Conservation (phyloP, 2,113 vertebrate genomes). For the Chionodraco myersi region DNA sequence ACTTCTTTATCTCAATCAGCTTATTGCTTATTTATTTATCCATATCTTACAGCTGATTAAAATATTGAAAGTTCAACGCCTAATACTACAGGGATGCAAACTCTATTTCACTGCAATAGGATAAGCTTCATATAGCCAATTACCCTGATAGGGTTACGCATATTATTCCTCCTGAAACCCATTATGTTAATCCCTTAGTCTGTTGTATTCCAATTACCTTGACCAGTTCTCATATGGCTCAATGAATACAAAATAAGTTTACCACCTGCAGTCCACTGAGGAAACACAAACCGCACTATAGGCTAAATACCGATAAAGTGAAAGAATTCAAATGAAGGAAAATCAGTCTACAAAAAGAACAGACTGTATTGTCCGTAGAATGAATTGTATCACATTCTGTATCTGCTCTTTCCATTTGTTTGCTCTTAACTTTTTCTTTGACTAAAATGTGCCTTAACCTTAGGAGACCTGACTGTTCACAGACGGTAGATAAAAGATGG, state of each 20-base stretch:
- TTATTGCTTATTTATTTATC: slow-evolving; percentile 9
- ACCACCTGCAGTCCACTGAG: slow-evolving; percentile 16
- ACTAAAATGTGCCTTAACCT: neutral
- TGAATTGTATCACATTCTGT: neutral
- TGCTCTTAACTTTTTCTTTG: neutral
- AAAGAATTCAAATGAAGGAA: slow-evolving; percentile 8
- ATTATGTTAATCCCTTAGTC: slow-evolving; percentile 7
- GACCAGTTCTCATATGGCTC: slow-evolving; percentile 20
- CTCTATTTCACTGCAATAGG: neutral
- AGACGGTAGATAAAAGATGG: neutral
- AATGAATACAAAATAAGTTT: slow-evolving; percentile 35
- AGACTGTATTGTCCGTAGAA: no score
- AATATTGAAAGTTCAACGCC: neutral
- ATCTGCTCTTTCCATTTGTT: neutral
- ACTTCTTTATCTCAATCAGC: neutral
- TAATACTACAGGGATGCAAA: neutral
- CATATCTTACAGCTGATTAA: neutral
- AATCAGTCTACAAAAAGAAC: no score
- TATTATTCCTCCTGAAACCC: neutral
- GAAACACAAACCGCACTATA: neutral
- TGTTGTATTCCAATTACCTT: slow-evolving; percentile 20
- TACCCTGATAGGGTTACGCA: neutral
- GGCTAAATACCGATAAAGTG: slow-evolving; percentile 11
- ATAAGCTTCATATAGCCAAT: neutral
- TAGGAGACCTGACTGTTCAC: slow-evolving; percentile 5